Evolutionary conservation across 2,888 invertebrate species (phyloP).

Genomic region (Clusia tigrina): DNA sequence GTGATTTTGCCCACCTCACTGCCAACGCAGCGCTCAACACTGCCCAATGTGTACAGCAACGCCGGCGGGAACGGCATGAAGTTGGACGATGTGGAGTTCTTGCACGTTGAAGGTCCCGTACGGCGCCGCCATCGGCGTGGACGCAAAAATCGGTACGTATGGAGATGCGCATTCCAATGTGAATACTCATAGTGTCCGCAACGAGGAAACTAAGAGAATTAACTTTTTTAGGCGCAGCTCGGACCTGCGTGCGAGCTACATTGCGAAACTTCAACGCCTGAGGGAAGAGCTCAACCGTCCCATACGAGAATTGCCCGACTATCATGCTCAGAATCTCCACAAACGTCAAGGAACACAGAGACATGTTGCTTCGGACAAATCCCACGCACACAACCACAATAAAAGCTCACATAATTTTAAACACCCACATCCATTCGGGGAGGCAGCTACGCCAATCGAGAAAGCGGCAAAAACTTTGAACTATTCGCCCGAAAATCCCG

Average conservation of each 20-base stretch:
- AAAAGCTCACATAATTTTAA: constrained; percentile 26
- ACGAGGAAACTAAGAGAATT: not conserved
- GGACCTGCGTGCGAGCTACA: constrained; percentile 47
- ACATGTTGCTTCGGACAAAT: not conserved
- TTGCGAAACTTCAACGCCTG: constrained; percentile 52
- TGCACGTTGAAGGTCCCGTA: constrained; percentile 59
- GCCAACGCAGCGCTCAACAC: constrained; percentile 60
- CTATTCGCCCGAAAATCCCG: constrained; percentile 52
- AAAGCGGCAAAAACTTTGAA: constrained; percentile 49
- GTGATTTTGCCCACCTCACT: constrained; percentile 60
- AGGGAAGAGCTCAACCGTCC: constrained; percentile 60
- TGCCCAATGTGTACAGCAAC: constrained; percentile 64
- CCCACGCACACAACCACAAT: constrained; percentile 24
- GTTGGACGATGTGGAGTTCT: constrained; percentile 61
- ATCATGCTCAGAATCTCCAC: not conserved
- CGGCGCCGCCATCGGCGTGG: constrained; percentile 59
- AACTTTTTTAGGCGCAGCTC: constrained; percentile 44
- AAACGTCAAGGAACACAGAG: not conserved
- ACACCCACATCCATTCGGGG: constrained; percentile 37
- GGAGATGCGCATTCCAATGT: not conserved
- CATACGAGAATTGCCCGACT: constrained; percentile 38
- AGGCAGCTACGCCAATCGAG: constrained; percentile 21
- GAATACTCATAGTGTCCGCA: too few species aligned
- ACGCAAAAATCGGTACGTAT: constrained; percentile 58
- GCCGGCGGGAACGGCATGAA: constrained; percentile 63